Percentiles rank a stretch among this genome's conserved stretches.
These are phyloP conservation scores for Cenopis cana DNA, from an alignment of 2,888 invertebrate genomes.

Conservation along the genomic window DNA sequence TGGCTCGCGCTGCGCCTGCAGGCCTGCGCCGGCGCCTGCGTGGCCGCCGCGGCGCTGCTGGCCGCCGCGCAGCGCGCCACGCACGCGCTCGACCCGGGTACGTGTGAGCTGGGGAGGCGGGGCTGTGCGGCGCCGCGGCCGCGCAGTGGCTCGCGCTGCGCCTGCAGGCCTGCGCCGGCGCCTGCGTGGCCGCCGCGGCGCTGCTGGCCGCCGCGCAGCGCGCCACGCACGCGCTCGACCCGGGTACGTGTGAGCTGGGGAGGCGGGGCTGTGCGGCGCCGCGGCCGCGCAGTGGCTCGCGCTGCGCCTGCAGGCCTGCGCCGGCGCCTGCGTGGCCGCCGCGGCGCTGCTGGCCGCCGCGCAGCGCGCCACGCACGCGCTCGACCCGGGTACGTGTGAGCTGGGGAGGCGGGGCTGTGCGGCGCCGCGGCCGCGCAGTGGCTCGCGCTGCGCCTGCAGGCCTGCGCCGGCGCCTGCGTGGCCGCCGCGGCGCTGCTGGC, in stretches of 20 bases:
- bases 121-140: constrained; percentile 84
- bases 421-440: constrained; percentile 93
- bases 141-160: constrained; percentile 95
- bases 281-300: no score
- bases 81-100: constrained; percentile 69
- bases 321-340: constrained; percentile 86
- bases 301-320: no score
- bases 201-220: constrained; percentile 85
- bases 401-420: no score
- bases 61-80: constrained; percentile 88
- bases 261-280: no score
- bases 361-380: constrained; percentile 88
- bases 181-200: constrained; percentile 84
- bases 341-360: constrained; percentile 91
- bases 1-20: constrained; percentile 96
- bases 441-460: constrained; percentile 94
- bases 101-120: constrained; percentile 67
- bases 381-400: constrained; percentile 24
- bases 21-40: constrained; percentile 89
- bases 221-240: constrained; percentile 83
- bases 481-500: constrained; percentile 69
- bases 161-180: constrained; percentile 91
- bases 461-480: constrained; percentile 89
- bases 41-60: constrained; percentile 73
- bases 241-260: no score